Base-by-base conservation (phyloP, 2,113 vertebrate species). In the Cettia cetti region DNA sequence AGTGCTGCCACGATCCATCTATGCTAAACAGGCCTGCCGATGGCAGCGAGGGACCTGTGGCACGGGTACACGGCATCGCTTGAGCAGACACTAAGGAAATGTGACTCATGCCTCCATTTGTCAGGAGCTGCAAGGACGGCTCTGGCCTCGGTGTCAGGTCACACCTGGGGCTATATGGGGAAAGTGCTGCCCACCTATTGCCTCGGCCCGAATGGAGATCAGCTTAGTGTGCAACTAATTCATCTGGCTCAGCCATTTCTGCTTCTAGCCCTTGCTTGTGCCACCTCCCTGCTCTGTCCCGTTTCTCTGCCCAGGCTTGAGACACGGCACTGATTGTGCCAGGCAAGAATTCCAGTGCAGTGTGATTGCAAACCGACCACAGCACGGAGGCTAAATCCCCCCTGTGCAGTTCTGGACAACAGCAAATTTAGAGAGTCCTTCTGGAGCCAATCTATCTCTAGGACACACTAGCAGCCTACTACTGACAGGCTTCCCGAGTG, bases 361-460 rank as follows among this genome's bases (percentile, higher is more conserved):
- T 45, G n/a, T 72, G 72, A 31, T 49, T 0, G 0, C 20, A 60
- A 60, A 61, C 40, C 0, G 0, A 52, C 16, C 4, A 7, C 45
- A 54, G 16, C 23, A 35, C 0, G 1, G 49, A 57, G 23, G 23
- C 45, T 63, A 56, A 56, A 68, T 49, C 13, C 31, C 12, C 17
- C 49, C 0, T 13, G 0, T 37, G 64, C 45, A 15, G 5, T 45
- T 31, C 33, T 54, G 31, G 31, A 77, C 28, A 89, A 49, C 1
- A 65, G 64, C 23, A 85, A 37, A 47, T 75, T 56, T 40, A 56
- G 50, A n/a, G 53, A 75, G 33, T 44, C 39, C 53, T 84, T 56
- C 78, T 63, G 28, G 26, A 85, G 53, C 40, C 40, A 72, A 14
- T 61, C 31, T 61, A 11, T 50, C 37, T 45, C 12, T 50, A 65